phyloP scores from a whole-genome alignment of 2,797 vertebrate species.

The Pelochelys cantorii region DNA sequence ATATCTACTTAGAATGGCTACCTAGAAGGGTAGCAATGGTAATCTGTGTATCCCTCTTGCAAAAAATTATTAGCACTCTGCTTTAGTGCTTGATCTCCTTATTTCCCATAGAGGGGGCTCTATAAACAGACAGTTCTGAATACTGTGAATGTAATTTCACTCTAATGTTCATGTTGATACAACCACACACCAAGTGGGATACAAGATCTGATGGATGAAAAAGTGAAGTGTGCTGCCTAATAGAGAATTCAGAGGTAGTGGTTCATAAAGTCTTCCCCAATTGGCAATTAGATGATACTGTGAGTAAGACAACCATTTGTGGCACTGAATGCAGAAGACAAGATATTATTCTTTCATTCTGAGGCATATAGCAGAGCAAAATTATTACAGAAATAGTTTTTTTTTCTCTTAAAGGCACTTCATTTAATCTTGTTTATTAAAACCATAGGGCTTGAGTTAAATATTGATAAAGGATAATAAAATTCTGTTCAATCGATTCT shows the following conservation, averaged over 20 bases:
- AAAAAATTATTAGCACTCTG: fast-evolving
- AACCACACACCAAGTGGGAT: neutral
- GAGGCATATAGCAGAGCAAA: neutral
- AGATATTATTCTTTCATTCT: slow-evolving; percentile 17
- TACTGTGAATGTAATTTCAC: neutral
- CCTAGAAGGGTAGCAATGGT: neutral
- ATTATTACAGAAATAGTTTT: neutral
- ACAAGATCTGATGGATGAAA: neutral
- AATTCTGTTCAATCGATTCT: slow-evolving; percentile 6
- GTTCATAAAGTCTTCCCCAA: neutral
- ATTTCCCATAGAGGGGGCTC: fast-evolving
- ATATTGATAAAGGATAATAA: neutral
- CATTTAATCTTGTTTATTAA: neutral
- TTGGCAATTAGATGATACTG: neutral
- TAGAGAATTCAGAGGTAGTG: neutral
- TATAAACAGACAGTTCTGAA: fast-evolving
- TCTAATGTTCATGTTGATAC: neutral
- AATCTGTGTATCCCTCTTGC: neutral
- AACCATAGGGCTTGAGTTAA: neutral
- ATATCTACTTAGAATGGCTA: neutral
- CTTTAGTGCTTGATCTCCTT: fast-evolving
- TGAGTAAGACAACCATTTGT: neutral
- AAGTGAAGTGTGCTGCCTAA: neutral
- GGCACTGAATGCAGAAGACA: slow-evolving; percentile 34
- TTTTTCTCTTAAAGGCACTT: neutral